These are phyloP conservation scores for Triplophysa tibetana DNA, from an alignment of 2,113 vertebrate genomes.

Conservation along the genomic window DNA sequence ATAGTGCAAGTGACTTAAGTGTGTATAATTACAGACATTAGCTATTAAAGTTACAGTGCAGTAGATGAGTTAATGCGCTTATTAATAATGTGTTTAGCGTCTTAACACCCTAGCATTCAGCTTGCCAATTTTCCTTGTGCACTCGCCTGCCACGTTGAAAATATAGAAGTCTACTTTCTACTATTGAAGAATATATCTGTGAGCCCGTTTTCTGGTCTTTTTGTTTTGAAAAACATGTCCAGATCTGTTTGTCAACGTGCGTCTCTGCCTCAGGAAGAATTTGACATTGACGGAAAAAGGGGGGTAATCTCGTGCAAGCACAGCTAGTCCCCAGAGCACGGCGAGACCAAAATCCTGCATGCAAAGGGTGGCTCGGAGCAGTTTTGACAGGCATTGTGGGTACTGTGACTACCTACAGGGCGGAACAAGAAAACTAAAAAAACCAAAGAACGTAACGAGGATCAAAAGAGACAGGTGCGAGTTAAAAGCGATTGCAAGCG, in stretches of 20 bases:
- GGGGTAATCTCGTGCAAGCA: slow-evolving; percentile 44
- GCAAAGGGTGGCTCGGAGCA: not conserved
- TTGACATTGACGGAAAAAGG: slow-evolving; percentile 24
- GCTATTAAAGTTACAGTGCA: too few relatives aligned
- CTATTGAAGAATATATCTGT: not conserved
- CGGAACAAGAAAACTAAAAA: slow-evolving; percentile 54
- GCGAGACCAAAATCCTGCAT: slow-evolving; percentile 23
- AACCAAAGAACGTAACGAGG: slow-evolving; percentile 36
- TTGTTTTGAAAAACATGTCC: slow-evolving; percentile 23
- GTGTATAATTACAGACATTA: too few relatives aligned
- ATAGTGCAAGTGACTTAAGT: too few relatives aligned
- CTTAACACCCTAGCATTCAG: not conserved
- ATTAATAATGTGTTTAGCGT: not conserved
- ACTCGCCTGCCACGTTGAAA: not conserved
- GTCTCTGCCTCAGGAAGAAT: slow-evolving; percentile 15
- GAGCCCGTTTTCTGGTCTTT: not conserved
- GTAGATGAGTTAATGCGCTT: too few relatives aligned
- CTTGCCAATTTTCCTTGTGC: not conserved
- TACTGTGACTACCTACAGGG: slow-evolving; percentile 54
- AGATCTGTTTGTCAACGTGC: slow-evolving; percentile 26
- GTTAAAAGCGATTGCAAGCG: slow-evolving; percentile 61
- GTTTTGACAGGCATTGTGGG: slow-evolving; percentile 43
- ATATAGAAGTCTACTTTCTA: not conserved
- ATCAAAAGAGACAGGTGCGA: slow-evolving; percentile 45
- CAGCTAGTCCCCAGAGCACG: not conserved